A percentile compares a stretch with the other conserved stretches of the same genome.
phyloP scores from a whole-genome alignment of 2,888 invertebrate genomes.

The Flexamia atlantica region DNA sequence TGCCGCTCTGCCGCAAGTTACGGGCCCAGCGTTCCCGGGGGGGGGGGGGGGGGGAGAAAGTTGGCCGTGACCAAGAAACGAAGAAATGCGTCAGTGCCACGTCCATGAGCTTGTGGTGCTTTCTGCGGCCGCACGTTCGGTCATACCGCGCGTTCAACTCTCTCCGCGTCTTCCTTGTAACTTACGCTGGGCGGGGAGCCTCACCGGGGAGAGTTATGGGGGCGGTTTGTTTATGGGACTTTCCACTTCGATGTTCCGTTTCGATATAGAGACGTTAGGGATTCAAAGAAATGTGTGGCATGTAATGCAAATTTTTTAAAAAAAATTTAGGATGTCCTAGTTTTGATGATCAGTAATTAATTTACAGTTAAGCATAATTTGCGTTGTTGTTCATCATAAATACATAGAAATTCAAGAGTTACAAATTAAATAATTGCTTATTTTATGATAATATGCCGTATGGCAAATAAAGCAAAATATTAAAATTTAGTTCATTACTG shows the following conservation, averaged over 20 bases:
- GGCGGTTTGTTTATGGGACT: not conserved
- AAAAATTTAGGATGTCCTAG: no score
- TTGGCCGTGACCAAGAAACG: slow-evolving; percentile 62
- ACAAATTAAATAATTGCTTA: no score
- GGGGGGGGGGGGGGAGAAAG: slow-evolving; percentile 61
- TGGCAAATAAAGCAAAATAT: no score
- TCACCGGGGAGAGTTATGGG: not conserved
- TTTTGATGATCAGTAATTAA: no score
- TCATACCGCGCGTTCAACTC: slow-evolving; percentile 36
- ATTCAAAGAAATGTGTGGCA: no score
- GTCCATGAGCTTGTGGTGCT: not conserved
- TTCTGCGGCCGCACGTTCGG: not conserved
- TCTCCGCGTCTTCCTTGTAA: slow-evolving; percentile 3
- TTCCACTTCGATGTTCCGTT: not conserved
- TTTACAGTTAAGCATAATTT: no score
- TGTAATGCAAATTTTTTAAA: no score
- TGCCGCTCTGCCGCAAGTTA: not conserved
- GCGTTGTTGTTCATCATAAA: no score
- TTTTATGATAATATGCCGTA: no score
- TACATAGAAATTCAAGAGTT: no score
- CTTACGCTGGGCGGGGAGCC: not conserved
- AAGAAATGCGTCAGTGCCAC: slow-evolving; percentile 33
- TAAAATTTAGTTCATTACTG: no score
- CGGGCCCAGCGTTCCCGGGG: not conserved
- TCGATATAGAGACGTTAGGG: no score